Base-by-base conservation (phyloP, 2,888 invertebrate species). In the Drosophila greeni region DNA sequence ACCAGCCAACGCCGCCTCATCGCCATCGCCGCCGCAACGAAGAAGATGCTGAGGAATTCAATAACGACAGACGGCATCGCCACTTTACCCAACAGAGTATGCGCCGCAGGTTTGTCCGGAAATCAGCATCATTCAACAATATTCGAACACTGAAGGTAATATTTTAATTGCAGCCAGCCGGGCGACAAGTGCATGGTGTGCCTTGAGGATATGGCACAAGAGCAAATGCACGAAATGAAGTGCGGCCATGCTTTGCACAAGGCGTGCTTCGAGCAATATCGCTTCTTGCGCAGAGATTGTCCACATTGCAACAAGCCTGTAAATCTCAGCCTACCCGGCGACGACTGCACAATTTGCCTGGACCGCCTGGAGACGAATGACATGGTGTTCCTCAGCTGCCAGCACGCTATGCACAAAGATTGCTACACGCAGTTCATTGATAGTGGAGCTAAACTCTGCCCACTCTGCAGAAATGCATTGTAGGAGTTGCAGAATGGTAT, bases 191-290 rank as follows among this genome's bases (percentile, higher is more conserved):
- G 80, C 45, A 1, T 52, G 0, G 1, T 71, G 6, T 82, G 80
- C 6, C 47, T 26, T 0, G 0, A 20, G 0, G 6, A 7, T 0
- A 68, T 73, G 75, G 29, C 4, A 4, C 6, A 0, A 0, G 31
- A 5, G 0, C 23, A 49, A 1, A 74, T 80, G 68, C 58, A 40
- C 0, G 24, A 2, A 6, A 70, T 80, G 69, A 18, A n/a, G 7
- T 80, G 80, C 39, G 66, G 64, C 0, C 80, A 80, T 64, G 73
- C 81, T 0, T 5, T 80, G 42, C 71, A 82, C 34, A n/a, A 20
- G 0, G 42, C 11, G 0, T 80, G 80, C 26, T 70, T 23, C 11
- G 1, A 5, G 0, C 33, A 43, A 0, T 70, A 53, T 20, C 64
- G 59, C 4, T 2, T 2, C 0, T 1, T 12, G 3, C 11, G 42